Evolutionary conservation across 1,140 invertebrate species (phyloP), one percentile per base, ranked within the genome.

Genomic region (Pseudomyrmex pallidus): DNA sequence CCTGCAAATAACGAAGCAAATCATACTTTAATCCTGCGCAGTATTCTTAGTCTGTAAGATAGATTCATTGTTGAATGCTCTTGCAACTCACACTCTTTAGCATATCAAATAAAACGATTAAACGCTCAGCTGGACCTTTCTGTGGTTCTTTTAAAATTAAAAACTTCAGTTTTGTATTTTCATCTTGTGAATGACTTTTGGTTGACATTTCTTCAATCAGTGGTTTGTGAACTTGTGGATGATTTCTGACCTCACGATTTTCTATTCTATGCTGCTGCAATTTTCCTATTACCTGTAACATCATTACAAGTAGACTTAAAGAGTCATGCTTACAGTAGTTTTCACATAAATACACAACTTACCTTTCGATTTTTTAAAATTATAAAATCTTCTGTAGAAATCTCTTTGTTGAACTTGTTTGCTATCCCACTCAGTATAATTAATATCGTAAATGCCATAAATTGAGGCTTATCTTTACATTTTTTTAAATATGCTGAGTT

Each of bases 101-200:
- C 56, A 96, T 94, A 88, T 95, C 94, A 85, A 96, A 95, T 90
- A 95, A 94, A 48, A 93, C 95, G 61, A 95, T 91, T 44, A 95
- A 91, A 89, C 94, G 93, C 56, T 95, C 91, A 52, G 94, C 92
- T 85, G 94, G 91, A 10, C 93, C 94, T 61, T 92, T 91, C 2
- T 92, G 90, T 57, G 94, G 94, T 85, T 94, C 93, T 84, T 92
- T 91, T 66, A 94, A 92, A 77, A 95, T 92, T 84, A 94, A 91
- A 86, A 94, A 95, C 35, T 35, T 35, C 35, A 35, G 35, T 35
- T 35, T 35, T 7, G 5, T 35, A 35, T 35, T 35, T 0, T 35
- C 35, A 35, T 35, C 5, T 35, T 35, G 35, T 5, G 5, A 35
- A 35, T 5, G 35, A 35, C 35, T 35, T 35, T 35, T 35, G 5